Evolutionary conservation across 2,797 vertebrate genomes (phyloP).

Genomic region (Tenualosa thibaudeaui): DNA sequence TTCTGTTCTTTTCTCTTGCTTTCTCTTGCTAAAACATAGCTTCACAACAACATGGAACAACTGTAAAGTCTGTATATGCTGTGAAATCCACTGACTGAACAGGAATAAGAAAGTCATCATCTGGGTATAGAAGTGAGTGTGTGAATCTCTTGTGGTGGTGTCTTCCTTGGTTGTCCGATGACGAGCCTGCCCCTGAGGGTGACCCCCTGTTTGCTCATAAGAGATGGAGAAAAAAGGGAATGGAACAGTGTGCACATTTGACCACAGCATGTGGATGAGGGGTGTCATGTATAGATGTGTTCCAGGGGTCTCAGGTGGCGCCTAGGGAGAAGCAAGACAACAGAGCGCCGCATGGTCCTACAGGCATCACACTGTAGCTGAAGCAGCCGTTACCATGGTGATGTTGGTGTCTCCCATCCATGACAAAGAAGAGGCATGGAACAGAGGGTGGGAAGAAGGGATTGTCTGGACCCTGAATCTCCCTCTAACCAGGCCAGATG

Average conservation of each 20-base stretch:
- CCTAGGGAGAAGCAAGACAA: background rate
- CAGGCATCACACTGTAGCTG: constrained; percentile 28
- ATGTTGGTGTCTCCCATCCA: background rate
- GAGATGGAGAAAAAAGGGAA: background rate
- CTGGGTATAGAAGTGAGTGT: background rate
- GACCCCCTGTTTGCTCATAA: background rate
- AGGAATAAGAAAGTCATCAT: background rate
- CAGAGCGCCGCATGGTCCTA: constrained; percentile 34
- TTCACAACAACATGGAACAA: background rate
- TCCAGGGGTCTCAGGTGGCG: background rate
- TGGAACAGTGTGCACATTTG: background rate
- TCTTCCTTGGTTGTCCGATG: background rate
- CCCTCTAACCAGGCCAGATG: background rate
- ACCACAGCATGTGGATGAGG: background rate
- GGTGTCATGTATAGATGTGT: background rate
- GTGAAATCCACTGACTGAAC: background rate
- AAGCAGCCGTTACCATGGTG: background rate
- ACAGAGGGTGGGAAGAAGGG: background rate
- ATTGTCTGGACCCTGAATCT: background rate
- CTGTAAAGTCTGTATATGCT: background rate
- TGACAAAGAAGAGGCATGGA: background rate
- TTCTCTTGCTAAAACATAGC: background rate
- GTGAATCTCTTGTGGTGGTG: background rate
- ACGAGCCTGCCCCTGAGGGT: background rate
- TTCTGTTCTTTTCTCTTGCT: background rate